These are phyloP conservation scores for Conus canariensis DNA, from an alignment of 2,888 invertebrate genomes.

Conservation along the genomic window DNA sequence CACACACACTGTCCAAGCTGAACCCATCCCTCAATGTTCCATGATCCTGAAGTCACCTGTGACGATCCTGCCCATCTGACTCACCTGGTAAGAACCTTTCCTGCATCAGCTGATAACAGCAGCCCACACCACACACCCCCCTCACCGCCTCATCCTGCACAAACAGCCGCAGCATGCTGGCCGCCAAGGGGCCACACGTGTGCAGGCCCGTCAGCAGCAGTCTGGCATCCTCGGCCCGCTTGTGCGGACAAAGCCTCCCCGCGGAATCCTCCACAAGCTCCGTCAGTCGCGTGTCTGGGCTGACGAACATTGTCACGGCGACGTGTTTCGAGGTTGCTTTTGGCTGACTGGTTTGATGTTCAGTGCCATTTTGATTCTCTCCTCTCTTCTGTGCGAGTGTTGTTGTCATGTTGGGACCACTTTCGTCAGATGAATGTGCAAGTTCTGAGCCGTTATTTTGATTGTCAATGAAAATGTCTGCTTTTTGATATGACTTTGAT, in stretches of 20 bases:
- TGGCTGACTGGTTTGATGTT: not conserved
- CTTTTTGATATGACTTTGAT: not conserved
- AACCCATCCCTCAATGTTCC: too few species aligned
- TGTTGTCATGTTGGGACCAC: not conserved
- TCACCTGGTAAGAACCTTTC: slow-evolving; percentile 59
- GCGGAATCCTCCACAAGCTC: slow-evolving; percentile 51
- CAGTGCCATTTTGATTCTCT: not conserved
- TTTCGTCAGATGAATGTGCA: not conserved
- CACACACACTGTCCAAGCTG: too few species aligned
- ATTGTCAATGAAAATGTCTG: not conserved
- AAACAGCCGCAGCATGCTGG: slow-evolving; percentile 87
- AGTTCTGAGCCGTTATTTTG: not conserved
- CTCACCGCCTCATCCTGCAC: slow-evolving; percentile 80
- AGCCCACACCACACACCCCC: slow-evolving; percentile 89
- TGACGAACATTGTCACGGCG: slow-evolving; percentile 64
- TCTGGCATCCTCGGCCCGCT: not conserved
- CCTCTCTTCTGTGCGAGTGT: not conserved
- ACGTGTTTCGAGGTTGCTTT: slow-evolving; percentile 48
- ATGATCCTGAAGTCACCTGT: not conserved
- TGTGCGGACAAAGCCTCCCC: not conserved
- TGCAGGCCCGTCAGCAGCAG: slow-evolving; percentile 86
- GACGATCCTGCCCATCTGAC: too few species aligned
- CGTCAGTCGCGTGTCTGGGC: slow-evolving; percentile 57
- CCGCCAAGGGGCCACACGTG: slow-evolving; percentile 90
- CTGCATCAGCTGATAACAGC: slow-evolving; percentile 90